A percentile compares a stretch with the other conserved stretches of the same genome.
These are phyloP conservation scores for Therioaphis trifolii DNA, from an alignment of 2,888 invertebrate genomes.

Conservation along the genomic window DNA sequence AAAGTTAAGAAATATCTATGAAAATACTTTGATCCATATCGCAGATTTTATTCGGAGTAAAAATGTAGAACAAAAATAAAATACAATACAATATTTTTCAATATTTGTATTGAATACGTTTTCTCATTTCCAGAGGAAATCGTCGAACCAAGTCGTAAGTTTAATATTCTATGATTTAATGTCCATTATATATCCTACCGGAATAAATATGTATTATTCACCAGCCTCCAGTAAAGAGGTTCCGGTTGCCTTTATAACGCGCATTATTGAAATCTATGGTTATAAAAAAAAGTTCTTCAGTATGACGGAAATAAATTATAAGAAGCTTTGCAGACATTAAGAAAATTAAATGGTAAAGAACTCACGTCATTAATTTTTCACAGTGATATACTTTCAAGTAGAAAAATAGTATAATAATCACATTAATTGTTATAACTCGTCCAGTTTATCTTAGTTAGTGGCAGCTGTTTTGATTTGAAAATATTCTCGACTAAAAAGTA, in stretches of 20 bases:
- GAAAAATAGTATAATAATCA: background rate
- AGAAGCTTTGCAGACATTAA: background rate
- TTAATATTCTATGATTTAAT: constrained; percentile 44
- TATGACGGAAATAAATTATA: constrained; percentile 30
- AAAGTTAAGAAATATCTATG: background rate
- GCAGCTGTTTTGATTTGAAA: too few species aligned
- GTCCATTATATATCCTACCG: constrained; percentile 27
- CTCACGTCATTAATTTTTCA: background rate
- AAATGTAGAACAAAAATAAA: background rate
- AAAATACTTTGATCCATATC: background rate
- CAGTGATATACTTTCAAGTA: background rate
- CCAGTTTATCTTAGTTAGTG: too few species aligned
- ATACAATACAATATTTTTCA: background rate
- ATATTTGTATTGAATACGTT: background rate
- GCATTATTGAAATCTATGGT: constrained; percentile 33
- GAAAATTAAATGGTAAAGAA: constrained; percentile 21
- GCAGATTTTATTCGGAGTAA: background rate
- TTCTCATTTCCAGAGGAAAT: background rate
- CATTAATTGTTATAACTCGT: background rate
- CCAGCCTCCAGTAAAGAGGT: constrained; percentile 12
- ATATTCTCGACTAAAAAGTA: too few species aligned
- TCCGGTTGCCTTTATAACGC: background rate
- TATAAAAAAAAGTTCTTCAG: constrained; percentile 17
- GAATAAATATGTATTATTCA: constrained; percentile 54
- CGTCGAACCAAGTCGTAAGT: background rate